These are phyloP conservation scores for Phaetusa simplex DNA, from an alignment of 2,113 vertebrate species.

Conservation along the genomic window DNA sequence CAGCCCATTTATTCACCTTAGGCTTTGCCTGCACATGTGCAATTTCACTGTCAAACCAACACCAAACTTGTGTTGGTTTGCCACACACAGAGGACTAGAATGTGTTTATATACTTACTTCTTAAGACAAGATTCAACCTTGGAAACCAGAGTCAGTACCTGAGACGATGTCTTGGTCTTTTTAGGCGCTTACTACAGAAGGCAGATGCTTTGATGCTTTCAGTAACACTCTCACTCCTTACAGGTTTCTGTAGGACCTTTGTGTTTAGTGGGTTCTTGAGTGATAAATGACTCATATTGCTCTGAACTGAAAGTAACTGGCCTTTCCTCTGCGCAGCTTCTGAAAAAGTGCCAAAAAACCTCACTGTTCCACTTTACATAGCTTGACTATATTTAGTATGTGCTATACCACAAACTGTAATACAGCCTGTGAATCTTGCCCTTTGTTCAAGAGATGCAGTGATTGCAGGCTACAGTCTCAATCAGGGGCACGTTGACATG, in stretches of 20 bases:
- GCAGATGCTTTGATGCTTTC: neutral
- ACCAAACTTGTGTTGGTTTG: neutral
- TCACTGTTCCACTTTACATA: neutral
- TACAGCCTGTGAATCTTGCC: neutral
- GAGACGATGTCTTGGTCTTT: neutral
- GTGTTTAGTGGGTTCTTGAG: neutral
- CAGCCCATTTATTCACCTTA: neutral
- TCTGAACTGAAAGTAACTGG: neutral
- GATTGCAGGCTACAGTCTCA: neutral
- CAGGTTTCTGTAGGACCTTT: neutral
- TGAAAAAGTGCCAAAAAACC: neutral
- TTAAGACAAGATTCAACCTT: neutral
- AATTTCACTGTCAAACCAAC: neutral
- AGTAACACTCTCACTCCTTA: neutral
- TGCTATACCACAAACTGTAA: neutral
- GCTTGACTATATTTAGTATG: slow-evolving; percentile 52
- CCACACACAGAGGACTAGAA: neutral
- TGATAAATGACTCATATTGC: neutral
- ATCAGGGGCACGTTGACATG: fast-evolving
- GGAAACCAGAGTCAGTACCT: neutral
- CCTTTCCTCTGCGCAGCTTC: neutral
- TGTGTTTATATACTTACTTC: neutral
- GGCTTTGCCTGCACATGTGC: neutral
- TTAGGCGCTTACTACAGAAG: neutral
- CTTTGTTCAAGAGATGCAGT: neutral